Conservation (phyloP, 1,140 invertebrate species). For the Arctopsyche grandis region DNA sequence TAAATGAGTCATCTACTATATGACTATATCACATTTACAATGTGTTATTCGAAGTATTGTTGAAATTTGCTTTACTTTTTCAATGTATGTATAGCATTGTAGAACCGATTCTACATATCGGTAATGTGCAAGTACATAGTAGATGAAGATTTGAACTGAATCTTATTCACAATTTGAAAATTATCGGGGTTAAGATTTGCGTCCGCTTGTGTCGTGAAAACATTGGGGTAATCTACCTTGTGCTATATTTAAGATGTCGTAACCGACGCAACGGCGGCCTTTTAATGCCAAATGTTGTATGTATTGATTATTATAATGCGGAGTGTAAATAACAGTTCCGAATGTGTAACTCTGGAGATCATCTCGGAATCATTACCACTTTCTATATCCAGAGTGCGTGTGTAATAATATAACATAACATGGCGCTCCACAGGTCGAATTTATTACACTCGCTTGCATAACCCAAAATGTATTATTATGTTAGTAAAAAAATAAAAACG, state of each 20-base stretch:
- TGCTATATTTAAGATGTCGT: conserved; percentile 30
- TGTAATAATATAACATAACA: background rate
- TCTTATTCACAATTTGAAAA: conserved; percentile 7
- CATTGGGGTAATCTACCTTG: conserved; percentile 32
- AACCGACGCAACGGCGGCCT: conserved; percentile 28
- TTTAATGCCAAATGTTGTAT: conserved; percentile 28
- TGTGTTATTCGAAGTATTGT: no score
- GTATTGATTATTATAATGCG: conserved; percentile 21
- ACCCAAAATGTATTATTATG: no score
- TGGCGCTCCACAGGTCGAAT: background rate
- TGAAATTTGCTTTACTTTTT: no score
- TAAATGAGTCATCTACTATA: no score
- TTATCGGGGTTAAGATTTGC: conserved; percentile 30
- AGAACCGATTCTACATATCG: no score
- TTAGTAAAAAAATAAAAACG: background rate
- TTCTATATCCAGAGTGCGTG: background rate
- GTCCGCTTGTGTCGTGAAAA: conserved; percentile 21
- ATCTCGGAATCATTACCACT: background rate
- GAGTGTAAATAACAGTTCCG: background rate
- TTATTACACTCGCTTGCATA: background rate
- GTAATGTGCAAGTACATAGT: no score
- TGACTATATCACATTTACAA: no score
- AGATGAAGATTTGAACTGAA: background rate
- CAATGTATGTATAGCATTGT: no score
- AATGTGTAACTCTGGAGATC: background rate